Conservation (phyloP, 2,113 vertebrate genomes). For the Aptenodytes forsteri region DNA sequence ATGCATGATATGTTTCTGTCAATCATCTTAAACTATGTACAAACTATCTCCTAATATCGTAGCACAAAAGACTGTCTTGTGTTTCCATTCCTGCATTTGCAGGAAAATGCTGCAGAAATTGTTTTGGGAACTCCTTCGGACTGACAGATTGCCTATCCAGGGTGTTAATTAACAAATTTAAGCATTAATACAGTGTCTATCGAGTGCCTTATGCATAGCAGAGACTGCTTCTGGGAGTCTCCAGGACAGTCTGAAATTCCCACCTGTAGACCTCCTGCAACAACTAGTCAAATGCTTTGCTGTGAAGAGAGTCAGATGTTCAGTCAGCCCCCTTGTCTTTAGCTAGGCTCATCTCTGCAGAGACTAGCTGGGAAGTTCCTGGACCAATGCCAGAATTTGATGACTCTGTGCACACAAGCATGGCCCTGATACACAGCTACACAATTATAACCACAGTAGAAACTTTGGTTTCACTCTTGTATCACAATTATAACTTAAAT, state of each 20-base stretch:
- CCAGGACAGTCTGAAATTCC: not conserved
- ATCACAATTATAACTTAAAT: not conserved
- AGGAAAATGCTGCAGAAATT: not conserved
- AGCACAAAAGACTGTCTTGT: not conserved
- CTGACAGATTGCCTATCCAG: not conserved
- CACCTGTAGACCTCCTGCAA: not conserved
- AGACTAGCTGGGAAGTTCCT: not conserved
- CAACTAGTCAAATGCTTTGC: not conserved
- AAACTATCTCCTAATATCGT: not conserved
- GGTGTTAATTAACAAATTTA: not conserved
- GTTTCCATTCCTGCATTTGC: not conserved
- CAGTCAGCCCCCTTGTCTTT: not conserved
- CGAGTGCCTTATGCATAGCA: not conserved
- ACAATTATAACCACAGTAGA: not conserved
- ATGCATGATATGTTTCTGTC: not conserved
- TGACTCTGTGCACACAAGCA: not conserved
- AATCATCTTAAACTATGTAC: not conserved
- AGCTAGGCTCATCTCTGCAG: not conserved
- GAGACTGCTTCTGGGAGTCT: not conserved
- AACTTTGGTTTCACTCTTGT: not conserved
- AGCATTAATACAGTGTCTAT: not conserved
- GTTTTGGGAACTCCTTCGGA: not conserved
- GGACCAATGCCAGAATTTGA: not conserved
- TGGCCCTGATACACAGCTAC: not conserved
- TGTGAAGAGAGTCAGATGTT: not conserved